phyloP scores from a whole-genome alignment of 2,113 vertebrate species.

The Ornithorhynchus anatinus region DNA sequence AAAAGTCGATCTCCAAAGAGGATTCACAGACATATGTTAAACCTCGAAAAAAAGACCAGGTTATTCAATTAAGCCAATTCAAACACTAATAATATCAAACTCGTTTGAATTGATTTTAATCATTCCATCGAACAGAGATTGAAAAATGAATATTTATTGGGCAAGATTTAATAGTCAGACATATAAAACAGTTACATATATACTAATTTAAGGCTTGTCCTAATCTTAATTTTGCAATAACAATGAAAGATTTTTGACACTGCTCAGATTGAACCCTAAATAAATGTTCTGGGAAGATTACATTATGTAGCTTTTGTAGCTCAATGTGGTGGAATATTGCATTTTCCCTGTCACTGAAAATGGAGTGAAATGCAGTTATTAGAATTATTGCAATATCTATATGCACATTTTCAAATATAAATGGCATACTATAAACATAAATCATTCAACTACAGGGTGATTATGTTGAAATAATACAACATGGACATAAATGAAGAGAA shows the following conservation, averaged over 20 bases:
- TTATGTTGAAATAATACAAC: conserved; percentile 77
- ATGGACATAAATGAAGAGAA: conserved; percentile 70
- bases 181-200: conserved; percentile 44
- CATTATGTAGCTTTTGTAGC: conserved; percentile 57
- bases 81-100: conserved; percentile 34
- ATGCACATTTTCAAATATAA: conserved; percentile 71
- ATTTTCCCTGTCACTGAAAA: conserved; percentile 62
- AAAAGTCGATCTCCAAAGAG: conserved; percentile 51
- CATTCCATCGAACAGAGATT: conserved; percentile 26
- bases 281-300: conserved; percentile 58
- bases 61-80: conserved; percentile 41
- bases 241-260: conserved; percentile 52
- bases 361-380: conserved; percentile 61
- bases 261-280: conserved; percentile 52
- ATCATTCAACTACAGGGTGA: conserved; percentile 57
- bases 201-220: conserved; percentile 30
- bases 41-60: conserved; percentile 20
- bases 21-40: conserved; percentile 8
- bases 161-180: conserved; percentile 54
- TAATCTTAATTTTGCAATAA: conserved; percentile 55
- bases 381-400: conserved; percentile 67
- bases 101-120: conserved; percentile 50
- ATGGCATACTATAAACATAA: conserved; percentile 69
- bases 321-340: conserved; percentile 53
- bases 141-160: conserved; percentile 53